Evolutionary conservation across 2,888 invertebrate species (phyloP), one percentile per base, ranked within the genome.

Genomic region (Aleiodes testaceus): DNA sequence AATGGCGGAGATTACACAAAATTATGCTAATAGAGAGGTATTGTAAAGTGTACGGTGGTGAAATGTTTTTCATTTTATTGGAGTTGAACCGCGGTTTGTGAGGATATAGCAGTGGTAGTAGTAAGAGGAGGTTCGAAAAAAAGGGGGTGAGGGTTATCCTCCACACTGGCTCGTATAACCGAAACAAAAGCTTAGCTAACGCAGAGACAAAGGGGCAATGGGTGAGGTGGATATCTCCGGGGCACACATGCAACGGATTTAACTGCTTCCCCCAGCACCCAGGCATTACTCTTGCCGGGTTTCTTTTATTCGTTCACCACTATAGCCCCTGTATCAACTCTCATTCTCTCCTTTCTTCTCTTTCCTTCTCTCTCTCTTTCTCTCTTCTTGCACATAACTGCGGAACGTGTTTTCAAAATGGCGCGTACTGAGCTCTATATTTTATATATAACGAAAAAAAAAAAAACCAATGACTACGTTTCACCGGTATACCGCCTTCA

Each of bases 101-200:
- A 64, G 70, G 70, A 59, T 55, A 20, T 16, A 9, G 44, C 42
- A 64, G 65, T 16, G 49, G 9, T 47, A 63, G 50, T 65, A 16
- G 49, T 66, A 47, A 61, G 47, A 52, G 47, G 50, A 30, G 52
- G 7, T 52, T 18, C 5, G 12, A 36, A 42, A 42, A 16, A 36
- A n/a, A 12, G 30, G 14, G 45, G 36, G 72, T 44, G 66, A 66
- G 77, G 76, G 80, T 77, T 80, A 77, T 79, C 76, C 80, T 78
- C 72, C 81, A 80, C 82, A 78, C 84, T 83, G 83, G 85, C 76
- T 85, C 84, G 84, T 85, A 85, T 84, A 85, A 85, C 82, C 83
- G 87, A 87, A 85, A 87, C 87, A 87, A 87, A 87, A 87, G 87
- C 84, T 84, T 80, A 81, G 80, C 84, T 84, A 84, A 85, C 85